Percentiles rank a stretch among this genome's conserved stretches.
Evolutionary conservation across 53 echinoderm and acorn worm genomes (phyloP).

Genomic region (Zoroaster sp.): DNA sequence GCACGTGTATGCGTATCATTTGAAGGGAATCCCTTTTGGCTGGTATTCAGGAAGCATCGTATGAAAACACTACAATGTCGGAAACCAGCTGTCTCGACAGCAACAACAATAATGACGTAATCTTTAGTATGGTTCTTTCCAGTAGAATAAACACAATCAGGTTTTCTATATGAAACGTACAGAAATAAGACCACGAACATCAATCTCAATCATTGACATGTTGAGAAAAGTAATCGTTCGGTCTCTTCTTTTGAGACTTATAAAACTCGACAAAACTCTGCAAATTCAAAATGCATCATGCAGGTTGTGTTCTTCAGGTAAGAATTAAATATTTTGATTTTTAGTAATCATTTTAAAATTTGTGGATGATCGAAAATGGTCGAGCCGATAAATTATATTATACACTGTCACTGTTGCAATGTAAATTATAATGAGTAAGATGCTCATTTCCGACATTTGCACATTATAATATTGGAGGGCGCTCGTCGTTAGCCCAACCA

Average conservation of each 20-base stretch:
- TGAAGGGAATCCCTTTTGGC: background rate
- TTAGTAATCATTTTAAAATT: background rate
- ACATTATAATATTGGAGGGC: too few relatives aligned
- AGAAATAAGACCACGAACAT: too few relatives aligned
- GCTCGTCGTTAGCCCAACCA: too few relatives aligned
- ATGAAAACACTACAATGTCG: background rate
- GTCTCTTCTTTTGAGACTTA: background rate
- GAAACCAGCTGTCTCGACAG: background rate
- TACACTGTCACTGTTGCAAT: too few relatives aligned
- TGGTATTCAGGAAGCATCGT: background rate
- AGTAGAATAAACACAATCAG: background rate
- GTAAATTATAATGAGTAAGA: too few relatives aligned
- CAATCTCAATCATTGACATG: background rate
- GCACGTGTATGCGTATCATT: background rate
- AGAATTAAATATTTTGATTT: background rate
- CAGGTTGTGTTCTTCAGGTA: slow-evolving; percentile 7
- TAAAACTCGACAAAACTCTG: background rate
- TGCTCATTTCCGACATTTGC: too few relatives aligned
- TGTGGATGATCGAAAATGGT: too few relatives aligned
- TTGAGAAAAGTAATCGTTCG: background rate
- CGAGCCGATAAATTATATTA: too few relatives aligned
- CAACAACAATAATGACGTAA: background rate
- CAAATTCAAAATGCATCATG: background rate
- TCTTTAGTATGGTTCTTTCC: background rate
- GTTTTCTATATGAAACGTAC: background rate